Percentiles rank a stretch among this genome's conserved stretches.
These are phyloP conservation scores for Drepana arcuata DNA, from an alignment of 1,140 invertebrate species.

Conservation along the genomic window DNA sequence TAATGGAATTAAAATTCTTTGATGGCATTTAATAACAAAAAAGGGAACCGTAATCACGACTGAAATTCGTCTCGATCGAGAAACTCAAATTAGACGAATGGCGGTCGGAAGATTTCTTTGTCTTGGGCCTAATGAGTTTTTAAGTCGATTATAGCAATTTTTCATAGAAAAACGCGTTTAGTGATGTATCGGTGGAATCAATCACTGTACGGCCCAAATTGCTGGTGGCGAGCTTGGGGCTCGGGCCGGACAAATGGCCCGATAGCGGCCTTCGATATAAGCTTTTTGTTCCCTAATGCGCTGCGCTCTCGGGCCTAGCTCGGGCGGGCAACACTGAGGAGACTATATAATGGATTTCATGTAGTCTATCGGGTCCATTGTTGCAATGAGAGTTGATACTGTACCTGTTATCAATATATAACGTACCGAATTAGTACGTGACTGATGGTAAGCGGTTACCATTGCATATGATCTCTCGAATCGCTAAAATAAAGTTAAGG, in stretches of 20 bases:
- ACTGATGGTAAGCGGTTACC: too few species aligned
- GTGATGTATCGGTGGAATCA: conserved; percentile 68
- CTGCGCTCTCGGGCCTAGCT: too few species aligned
- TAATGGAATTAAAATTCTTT: conserved; percentile 27
- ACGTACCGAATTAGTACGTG: too few species aligned
- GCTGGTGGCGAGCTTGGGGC: conserved; percentile 22
- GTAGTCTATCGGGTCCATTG: too few species aligned
- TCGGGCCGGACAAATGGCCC: conserved; percentile 22
- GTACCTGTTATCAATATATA: too few species aligned
- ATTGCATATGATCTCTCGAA: too few species aligned
- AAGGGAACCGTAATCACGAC: conserved; percentile 45
- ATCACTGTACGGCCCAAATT: conserved; percentile 60
- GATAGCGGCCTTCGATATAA: conserved; percentile 21
- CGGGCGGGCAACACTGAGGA: too few species aligned
- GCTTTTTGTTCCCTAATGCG: conserved; percentile 22
- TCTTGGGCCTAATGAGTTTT: conserved; percentile 69
- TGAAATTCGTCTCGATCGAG: conserved; percentile 54
- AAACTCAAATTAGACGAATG: conserved; percentile 61
- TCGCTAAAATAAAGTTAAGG: too few species aligned
- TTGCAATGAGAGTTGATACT: too few species aligned
- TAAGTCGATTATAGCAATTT: conserved; percentile 71
- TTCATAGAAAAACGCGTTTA: conserved; percentile 68
- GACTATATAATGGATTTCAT: too few species aligned
- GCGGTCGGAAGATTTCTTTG: conserved; percentile 56
- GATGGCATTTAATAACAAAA: conserved; percentile 47